Percentiles rank a stretch among this genome's conserved stretches.
Conservation (phyloP, 2,888 invertebrate genomes). For the Halictus ligatus region DNA sequence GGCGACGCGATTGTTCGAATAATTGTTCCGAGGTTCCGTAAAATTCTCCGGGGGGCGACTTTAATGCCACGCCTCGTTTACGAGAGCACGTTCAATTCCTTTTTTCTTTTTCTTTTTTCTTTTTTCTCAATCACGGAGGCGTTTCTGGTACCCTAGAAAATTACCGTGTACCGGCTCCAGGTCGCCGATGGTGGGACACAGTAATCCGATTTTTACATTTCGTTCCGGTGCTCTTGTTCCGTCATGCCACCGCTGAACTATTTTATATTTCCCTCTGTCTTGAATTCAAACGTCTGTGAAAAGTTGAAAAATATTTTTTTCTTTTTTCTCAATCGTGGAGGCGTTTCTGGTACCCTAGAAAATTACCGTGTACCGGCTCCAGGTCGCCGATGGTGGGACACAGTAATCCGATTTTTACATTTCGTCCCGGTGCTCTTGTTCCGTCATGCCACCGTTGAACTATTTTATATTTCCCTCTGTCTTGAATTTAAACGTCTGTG, state of each 20-base stretch:
- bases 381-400: background rate
- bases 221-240: too few relatives aligned
- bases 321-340: too few relatives aligned
- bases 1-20: slow-evolving; percentile 48
- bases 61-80: slow-evolving; percentile 36
- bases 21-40: slow-evolving; percentile 31
- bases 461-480: background rate
- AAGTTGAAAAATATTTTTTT: too few relatives aligned
- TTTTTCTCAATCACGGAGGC: background rate
- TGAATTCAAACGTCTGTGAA: too few relatives aligned
- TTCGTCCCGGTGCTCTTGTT: too few relatives aligned
- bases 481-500: too few relatives aligned
- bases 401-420: background rate
- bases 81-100: background rate
- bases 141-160: background rate
- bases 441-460: background rate
- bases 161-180: background rate
- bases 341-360: too few relatives aligned
- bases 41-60: slow-evolving; percentile 25
- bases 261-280: background rate
- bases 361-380: background rate
- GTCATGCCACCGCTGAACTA: background rate
- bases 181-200: background rate
- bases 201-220: background rate
- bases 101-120: background rate